Evolutionary conservation across 2,797 vertebrate genomes (phyloP).

Genomic region (Danio albolineatus): DNA sequence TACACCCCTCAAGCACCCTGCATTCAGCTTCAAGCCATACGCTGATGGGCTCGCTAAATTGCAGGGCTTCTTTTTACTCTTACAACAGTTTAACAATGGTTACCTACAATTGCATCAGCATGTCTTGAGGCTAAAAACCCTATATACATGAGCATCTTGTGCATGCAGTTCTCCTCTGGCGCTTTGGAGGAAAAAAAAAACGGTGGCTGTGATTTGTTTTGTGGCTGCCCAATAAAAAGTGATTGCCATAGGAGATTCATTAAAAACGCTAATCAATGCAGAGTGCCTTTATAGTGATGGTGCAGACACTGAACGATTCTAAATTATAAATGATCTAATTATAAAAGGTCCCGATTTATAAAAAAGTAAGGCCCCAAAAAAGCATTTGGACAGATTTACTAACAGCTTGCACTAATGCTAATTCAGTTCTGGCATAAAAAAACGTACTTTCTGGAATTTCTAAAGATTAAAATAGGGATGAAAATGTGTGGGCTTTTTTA

Average conservation of each 20-base stretch:
- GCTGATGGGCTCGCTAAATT: conserved; percentile 52
- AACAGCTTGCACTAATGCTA: too few relatives aligned
- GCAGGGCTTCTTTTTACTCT: conserved; percentile 34
- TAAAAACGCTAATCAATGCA: conserved; percentile 12
- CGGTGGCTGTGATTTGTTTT: conserved; percentile 6
- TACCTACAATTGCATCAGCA: conserved; percentile 60
- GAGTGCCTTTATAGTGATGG: conserved; percentile 15
- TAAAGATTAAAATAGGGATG: too few relatives aligned
- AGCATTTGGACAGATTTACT: not conserved
- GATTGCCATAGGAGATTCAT: conserved; percentile 35
- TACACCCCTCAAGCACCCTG: conserved; percentile 42
- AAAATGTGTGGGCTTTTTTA: too few relatives aligned
- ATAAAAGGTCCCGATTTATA: not conserved
- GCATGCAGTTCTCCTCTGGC: conserved; percentile 30
- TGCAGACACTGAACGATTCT: not conserved
- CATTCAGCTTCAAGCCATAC: conserved; percentile 37
- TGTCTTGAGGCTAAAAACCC: conserved; percentile 54
- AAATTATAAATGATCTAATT: conserved; percentile 30
- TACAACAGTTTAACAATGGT: conserved; percentile 57
- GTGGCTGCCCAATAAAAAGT: conserved; percentile 21
- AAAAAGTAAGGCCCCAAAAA: not conserved
- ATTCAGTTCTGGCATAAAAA: too few relatives aligned
- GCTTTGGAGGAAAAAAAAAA: conserved; percentile 7
- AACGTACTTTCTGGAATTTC: too few relatives aligned
- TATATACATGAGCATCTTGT: conserved; percentile 52